Percentiles rank a stretch among this genome's conserved stretches.
These are phyloP conservation scores for Cheirogaleus medius DNA, from an alignment of 2,113 vertebrate species.

Conservation along the genomic window DNA sequence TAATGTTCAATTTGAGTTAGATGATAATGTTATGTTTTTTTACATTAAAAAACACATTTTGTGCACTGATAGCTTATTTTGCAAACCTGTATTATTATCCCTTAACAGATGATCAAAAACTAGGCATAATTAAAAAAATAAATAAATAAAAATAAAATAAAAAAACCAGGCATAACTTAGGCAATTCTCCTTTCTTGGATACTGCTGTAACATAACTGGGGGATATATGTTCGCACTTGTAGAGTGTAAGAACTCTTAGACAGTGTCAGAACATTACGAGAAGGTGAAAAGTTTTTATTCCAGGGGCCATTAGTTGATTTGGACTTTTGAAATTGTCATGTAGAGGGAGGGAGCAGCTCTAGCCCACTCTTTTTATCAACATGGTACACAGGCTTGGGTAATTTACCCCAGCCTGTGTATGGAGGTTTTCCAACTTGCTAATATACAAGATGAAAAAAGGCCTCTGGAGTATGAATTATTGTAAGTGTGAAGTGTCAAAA, in stretches of 20 bases:
- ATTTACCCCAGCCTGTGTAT: not conserved
- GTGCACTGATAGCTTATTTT: conserved; percentile 19
- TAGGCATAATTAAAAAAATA: not conserved
- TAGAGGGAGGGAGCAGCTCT: not conserved
- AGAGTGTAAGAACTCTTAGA: conserved; percentile 9
- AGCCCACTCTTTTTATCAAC: not conserved
- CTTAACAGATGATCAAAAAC: conserved; percentile 14
- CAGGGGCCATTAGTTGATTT: not conserved
- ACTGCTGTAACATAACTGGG: not conserved
- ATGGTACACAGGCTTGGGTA: not conserved
- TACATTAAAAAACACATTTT: not conserved
- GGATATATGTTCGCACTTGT: not conserved
- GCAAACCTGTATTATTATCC: not conserved
- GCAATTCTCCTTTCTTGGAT: not conserved
- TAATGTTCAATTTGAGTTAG: not conserved
- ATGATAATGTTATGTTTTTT: not conserved
- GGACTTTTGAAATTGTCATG: conserved; percentile 4
- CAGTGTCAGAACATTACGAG: not conserved
- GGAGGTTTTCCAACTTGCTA: conserved; percentile 25
- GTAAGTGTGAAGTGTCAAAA: conserved; percentile 35
- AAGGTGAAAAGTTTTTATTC: not conserved
- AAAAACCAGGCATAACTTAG: not conserved
- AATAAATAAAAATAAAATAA: too few species aligned
- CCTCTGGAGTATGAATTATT: conserved; percentile 52
- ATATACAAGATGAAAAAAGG: conserved; percentile 39